phyloP scores from a whole-genome alignment of 2,113 vertebrate genomes.

The Sporophila hypoxantha region DNA sequence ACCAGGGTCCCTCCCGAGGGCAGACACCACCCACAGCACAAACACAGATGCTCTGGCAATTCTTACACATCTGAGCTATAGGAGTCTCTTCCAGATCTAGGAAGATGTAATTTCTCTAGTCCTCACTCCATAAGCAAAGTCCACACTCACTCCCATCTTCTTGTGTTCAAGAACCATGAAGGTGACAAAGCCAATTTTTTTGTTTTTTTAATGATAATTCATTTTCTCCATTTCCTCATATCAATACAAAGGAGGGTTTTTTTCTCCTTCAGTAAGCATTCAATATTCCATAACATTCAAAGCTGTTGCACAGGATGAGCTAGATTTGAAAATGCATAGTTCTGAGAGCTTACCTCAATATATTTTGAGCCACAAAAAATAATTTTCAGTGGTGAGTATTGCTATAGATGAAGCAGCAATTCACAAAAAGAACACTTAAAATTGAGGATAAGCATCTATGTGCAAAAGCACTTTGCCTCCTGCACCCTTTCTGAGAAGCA shows the following conservation, averaged over 20 bases:
- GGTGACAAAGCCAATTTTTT: not conserved
- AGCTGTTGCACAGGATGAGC: not conserved
- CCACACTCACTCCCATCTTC: not conserved
- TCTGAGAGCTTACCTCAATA: not conserved
- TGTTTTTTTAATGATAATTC: not conserved
- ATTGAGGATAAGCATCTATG: not conserved
- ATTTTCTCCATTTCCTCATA: not conserved
- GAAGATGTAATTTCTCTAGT: not conserved
- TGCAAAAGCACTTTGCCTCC: not conserved
- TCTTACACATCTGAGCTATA: not conserved
- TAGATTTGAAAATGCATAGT: not conserved
- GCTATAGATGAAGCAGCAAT: not conserved
- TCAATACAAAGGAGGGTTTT: not conserved
- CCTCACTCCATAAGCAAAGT: not conserved
- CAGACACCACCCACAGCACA: not conserved
- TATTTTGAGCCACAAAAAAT: not conserved
- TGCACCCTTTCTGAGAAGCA: not conserved
- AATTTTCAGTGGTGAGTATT: not conserved
- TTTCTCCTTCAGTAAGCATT: not conserved
- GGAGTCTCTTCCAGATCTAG: not conserved
- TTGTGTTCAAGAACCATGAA: not conserved
- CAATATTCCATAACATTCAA: not conserved
- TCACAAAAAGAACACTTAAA: not conserved
- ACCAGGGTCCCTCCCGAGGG: not conserved
- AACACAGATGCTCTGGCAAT: not conserved